Conservation (phyloP, 2,113 vertebrate species). For the Hyla sarda region DNA sequence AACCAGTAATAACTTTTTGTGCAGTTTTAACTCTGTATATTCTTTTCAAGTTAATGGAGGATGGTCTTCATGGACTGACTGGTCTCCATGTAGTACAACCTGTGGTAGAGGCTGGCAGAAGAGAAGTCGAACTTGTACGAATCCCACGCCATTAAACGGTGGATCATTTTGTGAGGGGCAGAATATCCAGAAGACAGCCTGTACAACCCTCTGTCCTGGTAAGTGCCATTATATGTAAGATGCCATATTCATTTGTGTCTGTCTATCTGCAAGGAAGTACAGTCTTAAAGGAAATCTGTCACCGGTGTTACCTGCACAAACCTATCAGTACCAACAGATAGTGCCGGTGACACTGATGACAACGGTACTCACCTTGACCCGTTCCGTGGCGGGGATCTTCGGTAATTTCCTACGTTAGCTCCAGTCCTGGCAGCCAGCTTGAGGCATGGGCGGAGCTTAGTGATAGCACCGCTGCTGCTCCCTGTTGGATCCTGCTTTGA, state of each 20-base stretch:
- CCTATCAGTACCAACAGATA: too few species aligned
- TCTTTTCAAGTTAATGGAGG: conserved; percentile 54
- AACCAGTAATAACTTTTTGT: background rate
- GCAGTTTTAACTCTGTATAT: background rate
- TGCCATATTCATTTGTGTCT: background rate
- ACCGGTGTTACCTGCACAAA: too few species aligned
- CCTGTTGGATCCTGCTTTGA: too few species aligned
- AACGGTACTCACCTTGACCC: too few species aligned
- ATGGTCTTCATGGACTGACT: conserved; percentile 98
- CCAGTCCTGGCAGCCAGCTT: too few species aligned
- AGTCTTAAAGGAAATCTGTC: too few species aligned
- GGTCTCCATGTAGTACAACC: conserved; percentile 95
- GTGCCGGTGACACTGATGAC: too few species aligned
- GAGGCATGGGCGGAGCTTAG: too few species aligned
- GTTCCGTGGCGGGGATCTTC: too few species aligned
- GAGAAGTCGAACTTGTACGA: conserved; percentile 98
- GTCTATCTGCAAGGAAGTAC: background rate
- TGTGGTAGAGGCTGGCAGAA: conserved; percentile 99
- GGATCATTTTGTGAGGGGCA: conserved; percentile 97
- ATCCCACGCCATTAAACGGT: conserved; percentile 97
- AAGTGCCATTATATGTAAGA: conserved; percentile 53
- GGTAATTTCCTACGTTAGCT: too few species aligned
- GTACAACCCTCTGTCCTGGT: conserved; percentile 98
- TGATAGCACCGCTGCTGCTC: too few species aligned
- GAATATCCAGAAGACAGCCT: conserved; percentile 98